These are phyloP conservation scores for Stenurella melanura DNA, from an alignment of 2,888 invertebrate species.

Conservation along the genomic window DNA sequence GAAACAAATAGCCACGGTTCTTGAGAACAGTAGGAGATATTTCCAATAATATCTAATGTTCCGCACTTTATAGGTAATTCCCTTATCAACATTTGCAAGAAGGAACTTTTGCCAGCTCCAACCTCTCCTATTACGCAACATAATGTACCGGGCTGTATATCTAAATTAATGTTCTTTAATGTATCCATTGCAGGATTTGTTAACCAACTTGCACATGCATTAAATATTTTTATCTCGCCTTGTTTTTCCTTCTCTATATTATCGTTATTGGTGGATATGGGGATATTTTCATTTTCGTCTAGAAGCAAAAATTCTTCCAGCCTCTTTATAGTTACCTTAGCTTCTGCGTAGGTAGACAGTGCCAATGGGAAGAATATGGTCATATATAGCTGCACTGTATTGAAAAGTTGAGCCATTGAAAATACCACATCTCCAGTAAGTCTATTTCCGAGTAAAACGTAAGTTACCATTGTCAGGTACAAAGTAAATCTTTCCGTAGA, in stretches of 20 bases:
- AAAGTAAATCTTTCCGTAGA: conserved; percentile 90
- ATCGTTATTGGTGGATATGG: conserved; percentile 7
- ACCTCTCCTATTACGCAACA: conserved; percentile 77
- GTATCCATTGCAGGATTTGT: conserved; percentile 65
- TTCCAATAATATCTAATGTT: conserved; percentile 78
- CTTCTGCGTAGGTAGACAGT: conserved; percentile 61
- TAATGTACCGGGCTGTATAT: conserved; percentile 72
- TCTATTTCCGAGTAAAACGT: conserved; percentile 79
- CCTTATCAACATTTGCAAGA: conserved; percentile 82
- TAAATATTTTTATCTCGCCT: conserved; percentile 56
- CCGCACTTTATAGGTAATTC: conserved; percentile 82
- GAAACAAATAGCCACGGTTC: conserved; percentile 87
- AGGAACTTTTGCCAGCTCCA: conserved; percentile 82
- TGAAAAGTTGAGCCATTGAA: conserved; percentile 85
- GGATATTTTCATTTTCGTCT: conserved; percentile 57
- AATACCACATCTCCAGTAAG: conserved; percentile 80
- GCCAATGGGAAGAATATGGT: conserved; percentile 62
- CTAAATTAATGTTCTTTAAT: conserved; percentile 73
- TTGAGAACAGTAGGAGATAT: conserved; percentile 83
- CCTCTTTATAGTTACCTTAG: conserved; percentile 61
- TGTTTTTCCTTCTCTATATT: conserved; percentile 60
- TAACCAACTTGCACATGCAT: conserved; percentile 61
- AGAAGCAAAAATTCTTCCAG: conserved; percentile 62
- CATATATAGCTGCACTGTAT: conserved; percentile 76
- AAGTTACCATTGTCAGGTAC: conserved; percentile 86